phyloP scores from a whole-genome alignment of 2,113 vertebrate species.

The Semnornis frantzii region DNA sequence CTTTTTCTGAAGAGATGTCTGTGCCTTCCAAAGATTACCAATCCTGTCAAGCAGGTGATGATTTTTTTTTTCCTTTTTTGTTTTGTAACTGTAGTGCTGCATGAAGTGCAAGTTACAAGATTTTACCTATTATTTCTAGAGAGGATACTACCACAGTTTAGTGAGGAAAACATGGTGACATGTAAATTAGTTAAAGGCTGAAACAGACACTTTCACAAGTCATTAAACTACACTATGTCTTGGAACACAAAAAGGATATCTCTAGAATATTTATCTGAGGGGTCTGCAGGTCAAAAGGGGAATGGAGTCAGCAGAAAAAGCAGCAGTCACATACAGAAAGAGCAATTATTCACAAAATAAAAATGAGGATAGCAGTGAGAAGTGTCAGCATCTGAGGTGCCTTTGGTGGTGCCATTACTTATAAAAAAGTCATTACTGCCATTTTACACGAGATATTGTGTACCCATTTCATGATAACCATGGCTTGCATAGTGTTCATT shows the following conservation, averaged over 20 bases:
- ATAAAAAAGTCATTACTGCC: neutral
- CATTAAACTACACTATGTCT: conserved; percentile 24
- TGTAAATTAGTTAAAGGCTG: conserved; percentile 27
- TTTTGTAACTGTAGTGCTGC: neutral
- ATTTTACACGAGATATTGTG: neutral
- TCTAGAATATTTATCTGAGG: conserved; percentile 19
- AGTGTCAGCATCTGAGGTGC: conserved; percentile 1
- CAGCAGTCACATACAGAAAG: neutral
- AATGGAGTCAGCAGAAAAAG: conserved; percentile 7
- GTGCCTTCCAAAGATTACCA: conserved; percentile 42
- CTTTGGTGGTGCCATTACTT: neutral
- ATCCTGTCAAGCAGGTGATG: conserved; percentile 30
- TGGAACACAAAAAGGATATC: neutral
- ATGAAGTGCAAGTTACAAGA: neutral
- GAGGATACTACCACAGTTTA: neutral
- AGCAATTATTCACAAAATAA: conserved; percentile 38
- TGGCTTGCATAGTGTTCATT: neutral
- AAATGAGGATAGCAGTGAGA: neutral
- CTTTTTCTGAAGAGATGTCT: conserved; percentile 13
- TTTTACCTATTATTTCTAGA: neutral
- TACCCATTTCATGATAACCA: neutral
- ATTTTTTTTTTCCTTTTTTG: neutral
- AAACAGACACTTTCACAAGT: conserved; percentile 28
- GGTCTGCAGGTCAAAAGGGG: neutral
- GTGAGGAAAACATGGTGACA: neutral